phyloP scores from a whole-genome alignment of 2,888 invertebrate genomes.

The Drosophila rellima region DNA sequence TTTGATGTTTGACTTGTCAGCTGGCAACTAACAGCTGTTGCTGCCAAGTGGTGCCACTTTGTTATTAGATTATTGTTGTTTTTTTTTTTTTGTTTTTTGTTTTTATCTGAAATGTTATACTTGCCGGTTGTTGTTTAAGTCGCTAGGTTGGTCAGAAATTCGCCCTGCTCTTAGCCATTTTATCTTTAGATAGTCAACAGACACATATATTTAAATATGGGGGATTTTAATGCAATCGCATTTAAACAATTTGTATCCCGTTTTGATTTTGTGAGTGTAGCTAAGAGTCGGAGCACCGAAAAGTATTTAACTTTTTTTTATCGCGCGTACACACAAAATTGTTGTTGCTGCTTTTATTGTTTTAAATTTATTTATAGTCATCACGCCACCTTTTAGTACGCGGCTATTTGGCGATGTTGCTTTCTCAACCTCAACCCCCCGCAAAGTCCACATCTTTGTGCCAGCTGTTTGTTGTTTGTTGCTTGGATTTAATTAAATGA shows the following conservation, averaged over 20 bases:
- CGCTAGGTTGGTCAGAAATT: not conserved
- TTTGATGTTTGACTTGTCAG: conserved; percentile 21
- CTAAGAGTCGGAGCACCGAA: conserved; percentile 5
- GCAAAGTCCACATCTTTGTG: conserved; percentile 15
- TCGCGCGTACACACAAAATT: conserved; percentile 42
- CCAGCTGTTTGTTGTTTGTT: conserved; percentile 13
- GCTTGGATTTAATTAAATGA: conserved; percentile 53
- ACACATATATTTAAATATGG: conserved; percentile 3
- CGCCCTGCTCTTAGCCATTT: not conserved
- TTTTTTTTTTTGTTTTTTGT: not conserved
- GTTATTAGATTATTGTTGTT: conserved; percentile 3
- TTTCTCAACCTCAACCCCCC: not conserved
- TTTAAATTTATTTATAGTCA: conserved; percentile 70
- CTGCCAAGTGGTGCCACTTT: conserved; percentile 46
- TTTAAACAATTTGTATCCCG: not conserved
- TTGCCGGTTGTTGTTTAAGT: conserved; percentile 2
- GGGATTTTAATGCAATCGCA: not conserved
- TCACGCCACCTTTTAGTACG: conserved; percentile 68
- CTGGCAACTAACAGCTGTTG: conserved; percentile 47
- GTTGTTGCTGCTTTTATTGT: conserved; percentile 52
- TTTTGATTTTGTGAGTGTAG: conserved; percentile 13
- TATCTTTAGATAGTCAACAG: not conserved
- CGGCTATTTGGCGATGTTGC: conserved; percentile 34
- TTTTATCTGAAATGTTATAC: conserved; percentile 2
- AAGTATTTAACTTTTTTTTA: conserved; percentile 45